Conservation (phyloP, 1,140 invertebrate genomes). For the Dryas iulia region DNA sequence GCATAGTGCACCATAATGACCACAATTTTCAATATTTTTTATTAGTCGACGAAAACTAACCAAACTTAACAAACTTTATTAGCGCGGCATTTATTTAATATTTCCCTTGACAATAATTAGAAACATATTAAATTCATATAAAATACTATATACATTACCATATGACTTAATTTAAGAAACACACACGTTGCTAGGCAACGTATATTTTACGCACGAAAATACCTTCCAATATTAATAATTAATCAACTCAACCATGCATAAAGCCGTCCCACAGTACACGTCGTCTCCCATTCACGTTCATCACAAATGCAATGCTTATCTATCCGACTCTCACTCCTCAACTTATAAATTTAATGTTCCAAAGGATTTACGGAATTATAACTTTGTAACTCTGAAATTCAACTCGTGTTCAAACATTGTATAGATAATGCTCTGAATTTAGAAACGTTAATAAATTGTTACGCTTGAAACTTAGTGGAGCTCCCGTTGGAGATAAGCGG, state of each 20-base stretch:
- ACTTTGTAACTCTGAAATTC: slow-evolving; percentile 27
- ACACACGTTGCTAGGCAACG: no score
- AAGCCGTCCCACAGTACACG: slow-evolving; percentile 18
- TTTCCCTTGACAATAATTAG: no score
- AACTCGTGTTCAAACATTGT: slow-evolving; percentile 16
- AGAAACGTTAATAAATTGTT: slow-evolving; percentile 3
- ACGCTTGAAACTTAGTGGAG: neutral
- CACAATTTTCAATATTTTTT: no score
- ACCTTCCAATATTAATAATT: neutral
- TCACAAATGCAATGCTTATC: slow-evolving; percentile 39
- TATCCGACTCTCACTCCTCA: slow-evolving; percentile 30
- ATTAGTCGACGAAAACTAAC: no score
- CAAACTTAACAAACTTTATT: no score
- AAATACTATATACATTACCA: no score
- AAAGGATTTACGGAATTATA: slow-evolving; percentile 41
- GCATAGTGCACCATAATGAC: no score
- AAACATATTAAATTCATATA: no score
- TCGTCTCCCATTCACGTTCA: slow-evolving; percentile 28
- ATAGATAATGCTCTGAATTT: slow-evolving; percentile 18
- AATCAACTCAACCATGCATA: neutral
- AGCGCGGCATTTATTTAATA: no score
- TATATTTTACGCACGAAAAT: no score
- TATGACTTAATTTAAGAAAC: no score
- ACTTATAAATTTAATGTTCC: slow-evolving; percentile 40
- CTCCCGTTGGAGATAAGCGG: neutral